Percentiles rank a stretch among this genome's conserved stretches.
Evolutionary conservation across 92 coral and sea anemone genomes (phyloP).

Genomic region (Phenganax marumi): DNA sequence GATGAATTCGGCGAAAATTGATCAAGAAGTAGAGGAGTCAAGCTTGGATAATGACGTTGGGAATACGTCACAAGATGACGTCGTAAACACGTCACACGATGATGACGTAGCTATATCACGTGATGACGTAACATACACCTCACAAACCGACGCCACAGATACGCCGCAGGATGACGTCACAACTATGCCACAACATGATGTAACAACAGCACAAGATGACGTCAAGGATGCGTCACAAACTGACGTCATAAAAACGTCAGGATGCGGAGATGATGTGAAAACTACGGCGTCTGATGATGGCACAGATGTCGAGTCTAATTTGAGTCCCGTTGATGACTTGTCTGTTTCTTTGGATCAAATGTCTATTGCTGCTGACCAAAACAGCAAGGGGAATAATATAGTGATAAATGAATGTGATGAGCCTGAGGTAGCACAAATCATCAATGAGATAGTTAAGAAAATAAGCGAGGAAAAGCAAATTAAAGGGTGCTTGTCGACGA

Average conservation of each 20-base stretch:
- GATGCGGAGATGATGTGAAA: not conserved
- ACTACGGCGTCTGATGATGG: not conserved
- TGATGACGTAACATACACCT: not conserved
- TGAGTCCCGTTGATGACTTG: no score
- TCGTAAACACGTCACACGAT: not conserved
- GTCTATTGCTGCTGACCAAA: no score
- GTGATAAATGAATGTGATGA: no score
- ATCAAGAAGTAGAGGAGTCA: not conserved
- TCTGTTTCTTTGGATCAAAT: no score
- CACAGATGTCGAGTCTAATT: no score
- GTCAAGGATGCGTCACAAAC: not conserved
- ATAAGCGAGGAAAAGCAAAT: not conserved
- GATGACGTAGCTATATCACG: not conserved
- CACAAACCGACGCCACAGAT: not conserved
- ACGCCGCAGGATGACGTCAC: not conserved
- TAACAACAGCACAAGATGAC: conserved; percentile 5
- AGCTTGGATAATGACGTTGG: not conserved
- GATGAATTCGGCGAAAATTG: not conserved
- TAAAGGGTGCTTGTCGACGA: no score
- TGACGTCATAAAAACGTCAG: not conserved
- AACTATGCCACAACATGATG: not conserved
- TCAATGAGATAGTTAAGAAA: not conserved
- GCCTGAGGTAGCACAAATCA: no score
- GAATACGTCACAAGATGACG: not conserved
- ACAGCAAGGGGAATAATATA: no score